Conservation (phyloP, 2,113 vertebrate genomes). For the Hemibagrus wyckioides region DNA sequence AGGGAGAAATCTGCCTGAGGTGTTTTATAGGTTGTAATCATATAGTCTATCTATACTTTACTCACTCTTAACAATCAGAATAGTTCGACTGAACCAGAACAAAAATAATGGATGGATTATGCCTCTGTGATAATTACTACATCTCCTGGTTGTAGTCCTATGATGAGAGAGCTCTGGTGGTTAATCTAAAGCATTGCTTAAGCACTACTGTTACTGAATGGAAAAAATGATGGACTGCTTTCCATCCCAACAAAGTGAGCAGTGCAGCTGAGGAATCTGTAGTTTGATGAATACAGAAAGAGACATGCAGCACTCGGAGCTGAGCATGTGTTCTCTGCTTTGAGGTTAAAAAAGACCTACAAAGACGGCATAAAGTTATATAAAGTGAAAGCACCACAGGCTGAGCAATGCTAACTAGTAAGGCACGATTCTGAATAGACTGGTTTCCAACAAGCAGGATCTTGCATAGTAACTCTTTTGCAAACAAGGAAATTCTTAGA, state of each 20-base stretch:
- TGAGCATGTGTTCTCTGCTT: background rate
- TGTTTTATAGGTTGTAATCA: conserved; percentile 36
- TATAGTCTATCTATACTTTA: conserved; percentile 10
- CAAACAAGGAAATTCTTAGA: conserved; percentile 17
- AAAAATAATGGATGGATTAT: conserved; percentile 20
- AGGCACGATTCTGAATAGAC: conserved; percentile 25
- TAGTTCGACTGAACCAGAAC: conserved; percentile 8
- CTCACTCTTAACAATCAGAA: background rate
- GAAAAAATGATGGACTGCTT: conserved; percentile 36
- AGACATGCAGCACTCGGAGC: conserved; percentile 21
- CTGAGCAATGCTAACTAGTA: conserved; percentile 16
- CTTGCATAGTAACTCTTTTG: conserved; percentile 13
- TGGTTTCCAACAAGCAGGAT: background rate
- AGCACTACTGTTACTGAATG: conserved; percentile 17
- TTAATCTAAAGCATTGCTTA: conserved; percentile 24
- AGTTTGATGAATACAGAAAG: background rate
- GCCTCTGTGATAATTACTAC: conserved; percentile 1
- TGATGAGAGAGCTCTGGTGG: background rate
- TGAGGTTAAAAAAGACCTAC: background rate
- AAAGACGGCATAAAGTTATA: background rate
- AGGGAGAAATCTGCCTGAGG: conserved; percentile 30
- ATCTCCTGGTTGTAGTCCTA: conserved; percentile 1
- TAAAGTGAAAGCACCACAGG: background rate
- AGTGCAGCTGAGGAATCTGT: conserved; percentile 8
- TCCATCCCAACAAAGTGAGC: conserved; percentile 13